Evolutionary conservation across 2,797 vertebrate species (phyloP).

Genomic region (Takifugu rubripes): DNA sequence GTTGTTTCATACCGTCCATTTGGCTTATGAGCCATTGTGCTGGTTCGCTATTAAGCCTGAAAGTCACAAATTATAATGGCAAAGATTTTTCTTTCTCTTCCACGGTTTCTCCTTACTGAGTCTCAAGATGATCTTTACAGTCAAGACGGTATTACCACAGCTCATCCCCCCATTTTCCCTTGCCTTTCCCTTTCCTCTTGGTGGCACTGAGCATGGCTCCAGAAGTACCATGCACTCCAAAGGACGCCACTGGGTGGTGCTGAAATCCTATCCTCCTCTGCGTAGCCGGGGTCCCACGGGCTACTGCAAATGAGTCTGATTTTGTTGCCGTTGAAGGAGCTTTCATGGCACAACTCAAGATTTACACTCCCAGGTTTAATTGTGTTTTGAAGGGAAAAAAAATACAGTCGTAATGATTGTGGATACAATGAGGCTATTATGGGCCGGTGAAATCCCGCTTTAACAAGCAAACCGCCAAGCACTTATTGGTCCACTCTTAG

Average conservation of each 20-base stretch:
- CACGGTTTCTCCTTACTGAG: constrained; percentile 14
- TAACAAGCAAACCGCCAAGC: constrained; percentile 38
- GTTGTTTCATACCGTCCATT: constrained; percentile 60
- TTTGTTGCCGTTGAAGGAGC: constrained; percentile 51
- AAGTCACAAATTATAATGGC: constrained; percentile 37
- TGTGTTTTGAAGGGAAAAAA: constrained; percentile 53
- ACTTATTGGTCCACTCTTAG: constrained; percentile 39
- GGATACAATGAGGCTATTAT: constrained; percentile 60
- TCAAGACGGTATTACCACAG: constrained; percentile 25
- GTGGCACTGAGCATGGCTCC: constrained; percentile 4
- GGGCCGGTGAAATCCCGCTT: constrained; percentile 46
- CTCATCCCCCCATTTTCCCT: constrained; percentile 12
- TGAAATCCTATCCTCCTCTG: constrained; percentile 58
- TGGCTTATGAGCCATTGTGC: constrained; percentile 60
- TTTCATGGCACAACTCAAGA: constrained; percentile 46
- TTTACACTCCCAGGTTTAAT: constrained; percentile 63
- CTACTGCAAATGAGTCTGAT: constrained; percentile 43
- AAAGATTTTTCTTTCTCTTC: constrained; percentile 31
- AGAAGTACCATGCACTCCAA: constrained; percentile 6
- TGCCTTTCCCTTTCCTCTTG: background rate
- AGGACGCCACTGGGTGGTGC: constrained; percentile 73
- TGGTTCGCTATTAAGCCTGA: constrained; percentile 51
- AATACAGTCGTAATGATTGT: constrained; percentile 45
- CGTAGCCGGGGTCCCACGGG: constrained; percentile 16
- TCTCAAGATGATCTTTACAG: constrained; percentile 29